Percentiles rank a stretch among this genome's conserved stretches.
Evolutionary conservation across 2,797 vertebrate genomes (phyloP).

Genomic region (Tympanoctomys barrerae): DNA sequence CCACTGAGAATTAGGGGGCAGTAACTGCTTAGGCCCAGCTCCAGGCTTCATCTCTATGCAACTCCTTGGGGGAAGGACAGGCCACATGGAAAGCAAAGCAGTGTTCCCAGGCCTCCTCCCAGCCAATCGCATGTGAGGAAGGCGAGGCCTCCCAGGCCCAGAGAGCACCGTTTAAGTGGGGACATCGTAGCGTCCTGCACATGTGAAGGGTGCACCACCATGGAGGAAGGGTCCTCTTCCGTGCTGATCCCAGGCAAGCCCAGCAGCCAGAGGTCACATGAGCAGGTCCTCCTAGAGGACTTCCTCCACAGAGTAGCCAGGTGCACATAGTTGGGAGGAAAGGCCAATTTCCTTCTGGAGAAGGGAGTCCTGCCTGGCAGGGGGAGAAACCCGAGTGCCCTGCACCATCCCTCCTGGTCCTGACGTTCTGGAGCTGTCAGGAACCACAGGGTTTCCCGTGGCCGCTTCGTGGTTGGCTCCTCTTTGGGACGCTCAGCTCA

Average conservation of each 20-base stretch:
- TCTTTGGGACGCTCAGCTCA: not conserved
- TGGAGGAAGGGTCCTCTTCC: not conserved
- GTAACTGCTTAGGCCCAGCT: too few species aligned
- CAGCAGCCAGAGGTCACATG: not conserved
- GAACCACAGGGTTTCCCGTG: not conserved
- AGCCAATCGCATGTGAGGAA: not conserved
- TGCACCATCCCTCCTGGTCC: not conserved
- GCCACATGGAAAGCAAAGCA: not conserved
- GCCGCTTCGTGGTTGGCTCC: not conserved
- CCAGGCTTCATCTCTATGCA: not conserved
- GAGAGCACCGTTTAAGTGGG: not conserved
- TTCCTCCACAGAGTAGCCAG: not conserved
- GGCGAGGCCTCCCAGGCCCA: not conserved
- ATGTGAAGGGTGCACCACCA: not conserved
- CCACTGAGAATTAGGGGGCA: not conserved
- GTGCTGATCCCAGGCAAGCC: not conserved
- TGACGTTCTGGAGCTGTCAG: not conserved
- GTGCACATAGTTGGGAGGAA: not conserved
- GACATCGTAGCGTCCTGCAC: not conserved
- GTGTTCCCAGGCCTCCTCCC: not conserved
- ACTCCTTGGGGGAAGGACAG: not conserved
- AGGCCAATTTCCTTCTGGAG: not conserved
- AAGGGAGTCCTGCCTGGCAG: not conserved
- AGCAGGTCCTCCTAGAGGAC: not conserved
- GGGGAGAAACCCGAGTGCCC: not conserved